Evolutionary conservation across 1,140 invertebrate genomes (phyloP), one percentile per base, ranked within the genome.

Genomic region (Caerostris darwini): DNA sequence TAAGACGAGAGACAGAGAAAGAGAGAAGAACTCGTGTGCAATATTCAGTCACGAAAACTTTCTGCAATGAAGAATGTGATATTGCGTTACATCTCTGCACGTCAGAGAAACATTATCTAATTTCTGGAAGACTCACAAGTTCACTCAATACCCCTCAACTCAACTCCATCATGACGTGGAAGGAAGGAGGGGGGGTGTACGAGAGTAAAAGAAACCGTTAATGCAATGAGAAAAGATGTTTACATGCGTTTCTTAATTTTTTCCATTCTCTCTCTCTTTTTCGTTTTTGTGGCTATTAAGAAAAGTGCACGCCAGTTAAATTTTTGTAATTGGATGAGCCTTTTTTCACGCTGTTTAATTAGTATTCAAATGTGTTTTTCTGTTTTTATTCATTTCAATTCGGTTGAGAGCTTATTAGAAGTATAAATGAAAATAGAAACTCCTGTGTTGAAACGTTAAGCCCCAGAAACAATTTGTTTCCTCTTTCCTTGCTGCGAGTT

Each of bases 381-480:
- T 77, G 19, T 58, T 87, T 71, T 77, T 61, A 71, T 87, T 87
- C 67, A 61, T 92, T 83, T 54, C 81, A 83, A 64, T 92, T 85
- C 61, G 59, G 91, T 82, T 81, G 92, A 94, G 92, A 89, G 92
- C 64, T 94, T 88, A 94, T 94, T 94, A 94, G 86, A 81, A 61
- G 92, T 94, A 94, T 81, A 94, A 94, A 94, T 94, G 92, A 94
- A 94, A 94, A 94, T 94, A 59, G 71, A 94, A 94, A 94, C 86
- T 81, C 58, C 17, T 82, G 92, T 94, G 92, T 94, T 94, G 92
- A 94, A 94, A 94, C 92, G 86, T 94, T 34, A 94, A 88, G 92
- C 92, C 82, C 64, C 14, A 10, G 17, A 86, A 94, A 94, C 85
- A 94, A 94, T 94, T 94, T 89, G 92, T 94, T 94, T 94, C 67